These are phyloP conservation scores for Lycophotia porphyrea DNA, from an alignment of 2,888 invertebrate species.

Conservation along the genomic window DNA sequence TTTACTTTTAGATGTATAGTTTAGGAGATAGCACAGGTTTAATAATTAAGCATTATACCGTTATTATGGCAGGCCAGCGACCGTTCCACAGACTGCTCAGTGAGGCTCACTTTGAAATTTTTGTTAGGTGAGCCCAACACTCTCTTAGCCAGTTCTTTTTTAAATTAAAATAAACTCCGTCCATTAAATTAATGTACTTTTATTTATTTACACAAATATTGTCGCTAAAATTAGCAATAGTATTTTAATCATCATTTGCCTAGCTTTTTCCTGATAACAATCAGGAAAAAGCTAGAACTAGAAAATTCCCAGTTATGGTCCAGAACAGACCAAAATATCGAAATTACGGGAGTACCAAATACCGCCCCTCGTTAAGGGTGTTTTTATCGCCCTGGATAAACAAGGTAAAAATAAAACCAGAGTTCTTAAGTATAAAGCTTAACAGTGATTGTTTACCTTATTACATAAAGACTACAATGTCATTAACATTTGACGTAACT, in stretches of 20 bases:
- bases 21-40: not conserved
- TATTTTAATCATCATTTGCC: not conserved
- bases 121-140: too few relatives aligned
- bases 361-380: too few relatives aligned
- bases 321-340: too few relatives aligned
- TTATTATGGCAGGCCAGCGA: not conserved
- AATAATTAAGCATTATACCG: not conserved
- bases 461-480: constrained; percentile 44
- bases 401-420: too few relatives aligned
- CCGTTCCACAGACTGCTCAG: not conserved
- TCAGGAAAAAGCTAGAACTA: too few relatives aligned
- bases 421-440: not conserved
- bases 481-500: constrained; percentile 57
- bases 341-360: too few relatives aligned
- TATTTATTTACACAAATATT: not conserved
- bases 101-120: not conserved
- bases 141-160: too few relatives aligned
- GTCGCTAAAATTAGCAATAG: not conserved
- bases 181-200: too few relatives aligned
- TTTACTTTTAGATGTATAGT: not conserved
- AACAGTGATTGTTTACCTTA: constrained; percentile 2
- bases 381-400: too few relatives aligned
- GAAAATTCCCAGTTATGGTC: too few relatives aligned
- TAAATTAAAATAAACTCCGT: too few relatives aligned
- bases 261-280: not conserved